Conservation (phyloP, 2,113 vertebrate species). For the Crotophaga sulcirostris region DNA sequence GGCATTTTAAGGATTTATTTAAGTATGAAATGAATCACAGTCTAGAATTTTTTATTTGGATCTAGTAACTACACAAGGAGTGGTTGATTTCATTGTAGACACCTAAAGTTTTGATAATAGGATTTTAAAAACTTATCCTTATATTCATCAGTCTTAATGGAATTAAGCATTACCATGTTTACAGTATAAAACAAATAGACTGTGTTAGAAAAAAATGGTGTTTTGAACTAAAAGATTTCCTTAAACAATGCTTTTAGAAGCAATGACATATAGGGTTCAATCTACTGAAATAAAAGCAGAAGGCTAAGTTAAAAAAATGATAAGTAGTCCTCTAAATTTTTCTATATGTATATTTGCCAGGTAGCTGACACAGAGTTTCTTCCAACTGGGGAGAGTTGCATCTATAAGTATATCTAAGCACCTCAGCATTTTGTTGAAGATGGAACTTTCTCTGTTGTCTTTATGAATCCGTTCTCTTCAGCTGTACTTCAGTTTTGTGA, state of each 20-base stretch:
- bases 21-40: neutral
- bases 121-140: neutral
- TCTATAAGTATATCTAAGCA: neutral
- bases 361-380: neutral
- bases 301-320: neutral
- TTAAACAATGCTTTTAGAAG: neutral
- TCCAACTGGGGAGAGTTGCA: neutral
- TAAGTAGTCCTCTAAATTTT: neutral
- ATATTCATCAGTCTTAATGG: neutral
- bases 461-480: neutral
- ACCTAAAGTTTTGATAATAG: neutral
- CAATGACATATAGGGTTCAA: neutral
- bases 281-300: neutral
- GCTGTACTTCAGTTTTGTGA: neutral
- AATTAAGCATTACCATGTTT: neutral
- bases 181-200: neutral
- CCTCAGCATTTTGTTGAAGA: neutral
- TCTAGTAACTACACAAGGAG: neutral
- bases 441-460: neutral
- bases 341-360: rapidly evolving
- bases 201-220: neutral
- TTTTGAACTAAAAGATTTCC: neutral
- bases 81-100: neutral
- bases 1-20: neutral
- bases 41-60: neutral